Evolutionary conservation across 2,888 invertebrate species (phyloP).

Genomic region (Sphinx pinastri): DNA sequence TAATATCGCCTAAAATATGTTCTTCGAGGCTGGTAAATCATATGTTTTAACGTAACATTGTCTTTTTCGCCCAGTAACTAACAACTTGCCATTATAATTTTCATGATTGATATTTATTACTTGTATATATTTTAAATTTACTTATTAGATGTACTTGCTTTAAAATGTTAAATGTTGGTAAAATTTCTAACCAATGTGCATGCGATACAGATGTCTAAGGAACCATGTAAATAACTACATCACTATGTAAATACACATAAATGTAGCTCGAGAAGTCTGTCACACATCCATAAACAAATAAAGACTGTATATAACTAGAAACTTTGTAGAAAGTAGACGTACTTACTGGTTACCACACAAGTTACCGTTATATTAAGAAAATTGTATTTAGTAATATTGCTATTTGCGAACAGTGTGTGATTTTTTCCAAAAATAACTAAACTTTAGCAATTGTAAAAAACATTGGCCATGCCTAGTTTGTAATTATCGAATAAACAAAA

Average conservation of each 20-base stretch:
- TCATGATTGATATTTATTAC: conserved; percentile 81
- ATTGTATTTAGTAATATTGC: conserved; percentile 40
- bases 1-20: conserved; percentile 67
- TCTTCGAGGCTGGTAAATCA: conserved; percentile 73
- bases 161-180: conserved; percentile 60
- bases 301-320: conserved; percentile 68
- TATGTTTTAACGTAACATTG: conserved; percentile 57
- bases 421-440: conserved; percentile 42
- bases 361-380: conserved; percentile 48
- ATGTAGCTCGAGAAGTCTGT: conserved; percentile 31
- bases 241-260: conserved; percentile 72
- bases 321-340: conserved; percentile 56
- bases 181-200: conserved; percentile 61
- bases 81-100: conserved; percentile 81
- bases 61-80: conserved; percentile 69
- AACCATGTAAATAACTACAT: conserved; percentile 64
- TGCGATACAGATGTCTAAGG: conserved; percentile 43
- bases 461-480: conserved; percentile 56
- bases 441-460: conserved; percentile 38
- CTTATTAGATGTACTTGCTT: conserved; percentile 59
- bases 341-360: conserved; percentile 60
- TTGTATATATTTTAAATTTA: conserved; percentile 70
- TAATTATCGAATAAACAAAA: conserved; percentile 41
- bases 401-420: conserved; percentile 42
- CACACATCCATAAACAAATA: conserved; percentile 50